Evolutionary conservation across 2,888 invertebrate genomes (phyloP), one percentile per base, ranked within the genome.

Genomic region (Drosophila kanekoi): DNA sequence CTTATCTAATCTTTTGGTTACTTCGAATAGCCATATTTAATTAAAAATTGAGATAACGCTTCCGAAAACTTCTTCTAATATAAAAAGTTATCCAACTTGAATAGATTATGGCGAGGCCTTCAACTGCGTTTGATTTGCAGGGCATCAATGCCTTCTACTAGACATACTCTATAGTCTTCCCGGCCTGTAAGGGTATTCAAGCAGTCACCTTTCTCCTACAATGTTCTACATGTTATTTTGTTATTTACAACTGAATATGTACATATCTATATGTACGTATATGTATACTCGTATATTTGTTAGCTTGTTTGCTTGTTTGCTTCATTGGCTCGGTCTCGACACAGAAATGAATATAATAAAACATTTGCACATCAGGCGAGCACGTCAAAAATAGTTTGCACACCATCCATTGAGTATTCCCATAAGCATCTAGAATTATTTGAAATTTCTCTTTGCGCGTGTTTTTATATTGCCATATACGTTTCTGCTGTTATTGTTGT

Each of bases 371-470:
- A 66, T 64, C 74, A 72, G 68, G 71, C 82, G 72, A 72, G 71
- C 51, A 60, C 40, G 68, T 82, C 83, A 80, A 78, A 85, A 82
- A 82, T 85, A 83, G 79, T 78, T 66, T 70, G 58, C 28, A 28
- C 28, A 28, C 56, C 33, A 53, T 13, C 45, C 49, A 60, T 43
- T 43, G 44, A 48, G 48, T 58, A 61, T 28, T 28, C 32, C 28
- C 38, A 11, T 53, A 11, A 28, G 38, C 44, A 38, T 13, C 32
- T 28, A 44, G 14, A 72, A 49, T 9, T 32, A 56, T 37, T 49
- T 47, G 20, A 54, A 77, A 68, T 64, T 64, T 56, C 49, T 72
- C 51, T 62, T 14, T 63, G 73, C 54, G 61, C 52, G 37, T 58
- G 33, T 18, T 60, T 41, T 63, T 20, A 13, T 56, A 13, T 56